Evolutionary conservation across 1,140 invertebrate species (phyloP), one percentile per base, ranked within the genome.

Genomic region (Drosophila repletoides): DNA sequence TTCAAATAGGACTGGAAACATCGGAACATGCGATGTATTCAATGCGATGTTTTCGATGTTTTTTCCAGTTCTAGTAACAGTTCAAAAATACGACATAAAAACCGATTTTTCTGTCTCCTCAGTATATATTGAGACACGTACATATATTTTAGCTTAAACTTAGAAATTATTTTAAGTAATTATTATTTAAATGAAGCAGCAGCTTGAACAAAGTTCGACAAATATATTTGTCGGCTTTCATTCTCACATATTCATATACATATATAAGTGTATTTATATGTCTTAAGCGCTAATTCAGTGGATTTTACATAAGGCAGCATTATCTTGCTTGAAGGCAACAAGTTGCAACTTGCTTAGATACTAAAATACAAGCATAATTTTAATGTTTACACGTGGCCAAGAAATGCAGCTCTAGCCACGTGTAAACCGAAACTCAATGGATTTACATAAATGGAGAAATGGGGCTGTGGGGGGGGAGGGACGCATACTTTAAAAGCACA

Each of bases 301-400:
- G 72, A 84, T 84, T 84, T 84, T 84, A 84, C 80, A 84, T 72
- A 84, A 84, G 80, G 80, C 80, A 84, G 80, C 80, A 84, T 66
- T 66, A 66, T 58, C 41, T 48, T 63, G 48, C 59, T 19, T 31
- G 10, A 43, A 40, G 38, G 38, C 59, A 43, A 52, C 19, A 33
- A 55, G 28, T 77, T 84, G 24, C 48, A 59, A 60, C 72, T 59
- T 70, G 71, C 53, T 51, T 60, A 49, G 24, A 7, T 22, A 48
- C 15, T 60, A 51, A 28, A 43, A 21, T 59, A 65, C 61, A 65
- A 49, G 36, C 19, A 49, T 31, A 33, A 34, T 7, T 45, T 15
- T 28, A 22, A 10, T 2, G 24, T 45, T 45, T 14, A 45, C 41
- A 45, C 41, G 22, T 19, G 19, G 17, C 15, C 6, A 38, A 38